Evolutionary conservation across 2,888 invertebrate genomes (phyloP).

Genomic region (Acanthosepion lycidas): DNA sequence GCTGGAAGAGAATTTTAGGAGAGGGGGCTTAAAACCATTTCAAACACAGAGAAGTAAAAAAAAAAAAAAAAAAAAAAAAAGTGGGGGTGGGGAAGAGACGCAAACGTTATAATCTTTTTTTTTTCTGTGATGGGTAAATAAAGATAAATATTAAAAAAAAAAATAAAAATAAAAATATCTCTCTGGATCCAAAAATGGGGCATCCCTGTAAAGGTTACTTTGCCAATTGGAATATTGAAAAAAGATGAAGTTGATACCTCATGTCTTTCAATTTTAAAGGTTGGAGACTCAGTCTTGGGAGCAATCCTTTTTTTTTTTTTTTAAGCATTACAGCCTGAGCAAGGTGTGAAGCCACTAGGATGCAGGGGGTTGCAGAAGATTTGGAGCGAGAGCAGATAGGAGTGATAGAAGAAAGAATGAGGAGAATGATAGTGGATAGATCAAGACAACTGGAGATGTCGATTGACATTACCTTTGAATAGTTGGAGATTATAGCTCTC

Average conservation of each 20-base stretch:
- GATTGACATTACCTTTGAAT: too few relatives aligned
- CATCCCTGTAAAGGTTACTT: not conserved
- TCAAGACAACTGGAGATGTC: too few relatives aligned
- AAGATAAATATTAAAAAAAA: not conserved
- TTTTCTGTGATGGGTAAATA: not conserved
- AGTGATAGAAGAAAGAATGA: too few relatives aligned
- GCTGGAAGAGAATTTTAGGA: not conserved
- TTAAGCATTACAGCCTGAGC: too few relatives aligned
- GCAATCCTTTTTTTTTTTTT: too few relatives aligned
- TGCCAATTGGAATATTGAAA: not conserved
- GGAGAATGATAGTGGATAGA: too few relatives aligned
- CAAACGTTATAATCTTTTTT: not conserved
- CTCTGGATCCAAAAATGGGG: not conserved
- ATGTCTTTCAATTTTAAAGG: not conserved
- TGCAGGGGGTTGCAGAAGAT: too few relatives aligned
- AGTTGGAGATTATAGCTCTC: too few relatives aligned
- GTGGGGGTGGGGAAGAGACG: too few relatives aligned
- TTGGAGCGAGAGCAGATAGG: too few relatives aligned
- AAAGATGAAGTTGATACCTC: not conserved
- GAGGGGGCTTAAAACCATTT: not conserved
- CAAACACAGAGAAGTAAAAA: not conserved
- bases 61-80: not conserved
- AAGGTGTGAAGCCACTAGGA: too few relatives aligned
- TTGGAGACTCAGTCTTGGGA: not conserved
- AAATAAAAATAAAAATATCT: not conserved